Evolutionary conservation across 2,113 vertebrate genomes (phyloP).

Genomic region (Tor tambroides): DNA sequence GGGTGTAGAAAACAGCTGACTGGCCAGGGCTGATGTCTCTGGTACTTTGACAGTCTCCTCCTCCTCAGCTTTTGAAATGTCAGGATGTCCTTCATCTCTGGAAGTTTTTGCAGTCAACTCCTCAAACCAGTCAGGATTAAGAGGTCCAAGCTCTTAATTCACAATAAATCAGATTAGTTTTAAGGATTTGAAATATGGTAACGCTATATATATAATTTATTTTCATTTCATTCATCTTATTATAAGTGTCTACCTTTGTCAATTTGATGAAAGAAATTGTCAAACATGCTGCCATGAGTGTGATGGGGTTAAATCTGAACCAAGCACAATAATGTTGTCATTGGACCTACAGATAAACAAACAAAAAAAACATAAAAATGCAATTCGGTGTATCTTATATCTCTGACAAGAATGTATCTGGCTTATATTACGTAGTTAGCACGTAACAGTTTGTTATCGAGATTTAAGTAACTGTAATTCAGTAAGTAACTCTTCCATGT

Average conservation of each 20-base stretch:
- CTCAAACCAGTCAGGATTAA: constrained; percentile 92
- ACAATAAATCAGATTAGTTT: neutral
- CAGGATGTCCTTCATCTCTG: constrained; percentile 56
- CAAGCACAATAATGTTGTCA: neutral
- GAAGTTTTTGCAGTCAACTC: constrained; percentile 80
- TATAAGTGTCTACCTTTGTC: constrained; percentile 23
- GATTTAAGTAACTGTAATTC: neutral
- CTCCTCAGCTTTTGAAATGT: constrained; percentile 64
- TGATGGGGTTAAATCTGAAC: constrained; percentile 3
- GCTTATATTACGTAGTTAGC: neutral
- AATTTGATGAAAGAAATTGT: constrained; percentile 35
- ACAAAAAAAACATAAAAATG: neutral
- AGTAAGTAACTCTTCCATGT: neutral
- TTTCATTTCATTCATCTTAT: neutral
- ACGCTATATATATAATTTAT: neutral
- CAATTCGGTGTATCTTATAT: neutral
- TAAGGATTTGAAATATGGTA: neutral
- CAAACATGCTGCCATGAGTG: constrained; percentile 45
- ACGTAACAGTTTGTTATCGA: neutral
- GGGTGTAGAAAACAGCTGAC: constrained; percentile 86
- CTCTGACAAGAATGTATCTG: neutral
- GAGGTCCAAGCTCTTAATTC: constrained; percentile 83
- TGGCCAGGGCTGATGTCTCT: constrained; percentile 69
- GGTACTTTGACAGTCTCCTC: constrained; percentile 81
- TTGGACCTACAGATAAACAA: neutral